Base-by-base conservation (phyloP, 2,113 vertebrate genomes). In the Oncorhynchus mykiss region DNA sequence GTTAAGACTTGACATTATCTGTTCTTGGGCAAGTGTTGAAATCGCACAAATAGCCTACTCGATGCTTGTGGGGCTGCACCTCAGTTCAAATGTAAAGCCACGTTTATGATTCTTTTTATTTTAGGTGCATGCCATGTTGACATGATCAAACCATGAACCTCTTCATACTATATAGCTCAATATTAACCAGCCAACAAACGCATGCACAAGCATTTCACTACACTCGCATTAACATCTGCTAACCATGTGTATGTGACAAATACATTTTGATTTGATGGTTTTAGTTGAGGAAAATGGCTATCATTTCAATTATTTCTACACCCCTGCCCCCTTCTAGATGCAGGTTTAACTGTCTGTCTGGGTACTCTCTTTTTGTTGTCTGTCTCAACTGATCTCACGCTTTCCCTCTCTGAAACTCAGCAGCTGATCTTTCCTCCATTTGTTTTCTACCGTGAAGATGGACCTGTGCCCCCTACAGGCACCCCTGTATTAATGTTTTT, bases 391-490 rank as follows among this genome's bases (percentile, higher is more conserved):
- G 16, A 60, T 4, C 72, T 20, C 8, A 39, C 2, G 9, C 39
- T 45, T 45, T 45, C 16, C 60, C 72, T 76, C 20, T 39, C 29
- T 68, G 29, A 8, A 34, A 39, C 29, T 39, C 27, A 45, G 29
- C 67, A 16, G 25, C 27, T 34, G 18, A 27, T 68, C 29, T 34
- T 39, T n/a, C 29, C 16, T 13, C 29, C 67, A 11, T 68, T 4
- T 29, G 18, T 68, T 18, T 48, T 27, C 24, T 11, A 16, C 60
- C 25, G 34, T 72, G 39, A 45, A 45, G 8, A 73, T 80, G 72
- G 12, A 57, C 34, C 39, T 80, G 45, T 77, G 62, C 39, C 39
- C 72, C 49, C 68, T 81, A 81, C 72, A 84, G 77, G 8, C 51
- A 73, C 70, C 70, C 57, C 34, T 45, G 31, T 20, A 18, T 20